Evolutionary conservation across 1,140 invertebrate species (phyloP).

Genomic region (Trichonephila clavipes): DNA sequence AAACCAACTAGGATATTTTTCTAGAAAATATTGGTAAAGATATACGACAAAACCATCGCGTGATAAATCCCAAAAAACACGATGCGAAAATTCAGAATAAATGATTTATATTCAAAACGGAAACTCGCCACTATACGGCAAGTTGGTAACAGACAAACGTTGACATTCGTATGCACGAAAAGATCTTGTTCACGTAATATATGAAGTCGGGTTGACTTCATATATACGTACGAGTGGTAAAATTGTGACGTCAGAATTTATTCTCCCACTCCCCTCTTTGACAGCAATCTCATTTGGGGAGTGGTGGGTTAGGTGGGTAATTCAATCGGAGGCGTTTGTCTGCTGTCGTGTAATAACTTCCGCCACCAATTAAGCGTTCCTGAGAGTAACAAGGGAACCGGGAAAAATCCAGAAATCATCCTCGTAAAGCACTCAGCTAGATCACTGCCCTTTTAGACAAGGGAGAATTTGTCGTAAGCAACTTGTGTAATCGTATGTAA

Average conservation of each 20-base stretch:
- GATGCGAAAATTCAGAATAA: neutral
- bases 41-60: neutral
- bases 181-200: conserved; percentile 18
- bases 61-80: neutral
- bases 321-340: conserved; percentile 66
- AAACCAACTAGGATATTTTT: too few species aligned
- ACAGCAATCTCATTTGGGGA: conserved; percentile 61
- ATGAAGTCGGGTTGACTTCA: neutral
- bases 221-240: conserved; percentile 16
- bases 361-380: conserved; percentile 57
- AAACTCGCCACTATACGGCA: neutral
- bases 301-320: conserved; percentile 53
- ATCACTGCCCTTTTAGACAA: neutral
- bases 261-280: neutral
- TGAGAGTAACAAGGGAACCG: conserved; percentile 32
- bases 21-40: too few species aligned
- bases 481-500: conserved; percentile 4
- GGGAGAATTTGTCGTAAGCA: neutral
- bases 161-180: neutral
- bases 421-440: conserved; percentile 44
- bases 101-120: neutral
- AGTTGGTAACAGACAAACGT: neutral
- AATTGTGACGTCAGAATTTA: conserved; percentile 32
- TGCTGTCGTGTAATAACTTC: conserved; percentile 62
- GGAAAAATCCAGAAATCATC: conserved; percentile 57